A percentile compares a stretch with the other conserved stretches of the same genome.
Evolutionary conservation across 2,797 vertebrate species (phyloP).

Genomic region (Danio choprae): DNA sequence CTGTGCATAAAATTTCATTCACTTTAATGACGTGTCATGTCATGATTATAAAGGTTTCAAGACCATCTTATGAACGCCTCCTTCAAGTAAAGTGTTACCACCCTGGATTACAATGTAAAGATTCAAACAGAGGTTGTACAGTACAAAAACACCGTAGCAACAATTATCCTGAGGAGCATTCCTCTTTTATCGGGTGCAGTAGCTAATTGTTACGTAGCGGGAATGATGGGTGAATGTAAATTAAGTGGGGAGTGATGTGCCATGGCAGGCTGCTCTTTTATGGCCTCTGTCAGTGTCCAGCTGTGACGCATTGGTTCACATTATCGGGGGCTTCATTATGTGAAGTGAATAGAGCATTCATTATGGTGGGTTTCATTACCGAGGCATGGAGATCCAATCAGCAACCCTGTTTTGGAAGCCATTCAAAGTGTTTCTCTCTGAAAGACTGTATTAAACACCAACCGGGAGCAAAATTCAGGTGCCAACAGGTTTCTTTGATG

Average conservation of each 20-base stretch:
- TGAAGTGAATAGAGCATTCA: constrained; percentile 60
- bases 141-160: neutral
- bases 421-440: constrained; percentile 27
- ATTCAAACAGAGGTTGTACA: neutral
- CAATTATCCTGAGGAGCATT: neutral
- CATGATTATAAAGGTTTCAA: no score
- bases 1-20: no score
- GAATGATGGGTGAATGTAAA: constrained; percentile 59
- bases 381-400: constrained; percentile 52
- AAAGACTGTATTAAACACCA: constrained; percentile 52
- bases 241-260: constrained; percentile 55
- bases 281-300: constrained; percentile 52
- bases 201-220: constrained; percentile 58
- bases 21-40: no score
- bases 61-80: no score
- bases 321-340: constrained; percentile 59
- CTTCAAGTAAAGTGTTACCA: no score
- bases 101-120: neutral
- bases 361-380: constrained; percentile 59
- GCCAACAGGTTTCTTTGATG: constrained; percentile 49
- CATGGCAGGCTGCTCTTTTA: constrained; percentile 54
- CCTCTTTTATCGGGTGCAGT: constrained; percentile 12
- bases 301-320: constrained; percentile 56
- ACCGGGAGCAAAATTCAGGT: constrained; percentile 7
- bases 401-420: constrained; percentile 25